A percentile compares a stretch with the other conserved stretches of the same genome.
Evolutionary conservation across 2,113 vertebrate genomes (phyloP).

Genomic region (Conger conger): DNA sequence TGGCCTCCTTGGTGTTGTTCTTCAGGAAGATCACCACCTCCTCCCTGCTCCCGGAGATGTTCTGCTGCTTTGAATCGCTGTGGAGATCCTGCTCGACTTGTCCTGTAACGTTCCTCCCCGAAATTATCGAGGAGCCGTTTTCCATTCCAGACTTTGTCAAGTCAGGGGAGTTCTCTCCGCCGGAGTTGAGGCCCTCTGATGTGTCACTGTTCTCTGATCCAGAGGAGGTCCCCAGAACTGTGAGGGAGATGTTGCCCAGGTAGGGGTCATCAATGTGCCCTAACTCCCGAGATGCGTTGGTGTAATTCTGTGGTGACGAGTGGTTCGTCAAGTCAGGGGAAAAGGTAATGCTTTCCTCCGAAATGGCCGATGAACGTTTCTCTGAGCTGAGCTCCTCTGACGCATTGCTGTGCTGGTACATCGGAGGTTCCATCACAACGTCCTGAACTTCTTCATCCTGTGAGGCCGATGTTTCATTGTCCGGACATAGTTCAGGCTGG

Average conservation of each 20-base stretch:
- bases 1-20: constrained; percentile 52
- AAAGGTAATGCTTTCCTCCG: constrained; percentile 16
- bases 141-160: too few relatives aligned
- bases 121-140: too few relatives aligned
- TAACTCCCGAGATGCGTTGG: constrained; percentile 2
- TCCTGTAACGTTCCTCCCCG: too few relatives aligned
- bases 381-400: constrained; percentile 28
- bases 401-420: constrained; percentile 14
- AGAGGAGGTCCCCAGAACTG: neutral
- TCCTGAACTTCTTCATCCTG: neutral
- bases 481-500: neutral
- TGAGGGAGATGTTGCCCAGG: neutral
- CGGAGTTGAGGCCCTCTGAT: too few relatives aligned
- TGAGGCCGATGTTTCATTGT: neutral
- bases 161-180: too few relatives aligned
- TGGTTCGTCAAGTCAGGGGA: constrained; percentile 12
- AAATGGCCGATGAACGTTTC: too few relatives aligned
- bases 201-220: too few relatives aligned
- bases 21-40: constrained; percentile 67
- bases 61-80: constrained; percentile 40
- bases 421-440: constrained; percentile 18
- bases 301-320: constrained; percentile 31
- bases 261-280: neutral
- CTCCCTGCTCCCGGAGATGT: constrained; percentile 38
- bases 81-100: neutral